Conservation (phyloP, 1,140 invertebrate species). For the Drosophila aff. region DNA sequence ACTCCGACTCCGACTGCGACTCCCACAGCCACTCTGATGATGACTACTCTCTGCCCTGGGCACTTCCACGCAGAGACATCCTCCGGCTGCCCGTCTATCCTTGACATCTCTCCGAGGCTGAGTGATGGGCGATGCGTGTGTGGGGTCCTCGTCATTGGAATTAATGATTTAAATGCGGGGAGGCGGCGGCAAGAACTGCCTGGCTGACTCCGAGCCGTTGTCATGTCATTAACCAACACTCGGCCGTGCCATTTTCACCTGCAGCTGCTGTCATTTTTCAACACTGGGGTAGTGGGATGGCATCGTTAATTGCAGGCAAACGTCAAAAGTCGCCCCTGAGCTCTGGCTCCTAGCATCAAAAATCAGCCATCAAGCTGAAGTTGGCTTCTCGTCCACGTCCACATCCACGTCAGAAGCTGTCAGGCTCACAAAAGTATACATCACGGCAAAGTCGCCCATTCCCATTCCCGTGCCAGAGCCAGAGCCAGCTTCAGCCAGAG, state of each 20-base stretch:
- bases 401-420: slow-evolving; percentile 70
- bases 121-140: slow-evolving; percentile 61
- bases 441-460: slow-evolving; percentile 43
- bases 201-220: slow-evolving; percentile 30
- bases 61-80: slow-evolving; percentile 12
- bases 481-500: slow-evolving; percentile 15
- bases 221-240: slow-evolving; percentile 80
- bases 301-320: slow-evolving; percentile 80
- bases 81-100: slow-evolving; percentile 33
- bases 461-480: background rate
- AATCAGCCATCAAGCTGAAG: slow-evolving; percentile 42
- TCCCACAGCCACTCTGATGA: slow-evolving; percentile 9
- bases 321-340: slow-evolving; percentile 74
- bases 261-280: slow-evolving; percentile 77
- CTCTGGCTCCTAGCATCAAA: slow-evolving; percentile 26
- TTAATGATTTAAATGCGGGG: slow-evolving; percentile 75
- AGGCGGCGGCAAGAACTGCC: background rate
- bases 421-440: slow-evolving; percentile 65
- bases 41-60: slow-evolving; percentile 11
- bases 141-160: slow-evolving; percentile 62
- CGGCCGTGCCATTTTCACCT: slow-evolving; percentile 77
- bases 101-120: slow-evolving; percentile 43
- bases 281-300: slow-evolving; percentile 56
- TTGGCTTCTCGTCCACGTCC: slow-evolving; percentile 29
- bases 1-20: background rate